Conservation (phyloP, 1,140 invertebrate species). For the Artemia franciscana region DNA sequence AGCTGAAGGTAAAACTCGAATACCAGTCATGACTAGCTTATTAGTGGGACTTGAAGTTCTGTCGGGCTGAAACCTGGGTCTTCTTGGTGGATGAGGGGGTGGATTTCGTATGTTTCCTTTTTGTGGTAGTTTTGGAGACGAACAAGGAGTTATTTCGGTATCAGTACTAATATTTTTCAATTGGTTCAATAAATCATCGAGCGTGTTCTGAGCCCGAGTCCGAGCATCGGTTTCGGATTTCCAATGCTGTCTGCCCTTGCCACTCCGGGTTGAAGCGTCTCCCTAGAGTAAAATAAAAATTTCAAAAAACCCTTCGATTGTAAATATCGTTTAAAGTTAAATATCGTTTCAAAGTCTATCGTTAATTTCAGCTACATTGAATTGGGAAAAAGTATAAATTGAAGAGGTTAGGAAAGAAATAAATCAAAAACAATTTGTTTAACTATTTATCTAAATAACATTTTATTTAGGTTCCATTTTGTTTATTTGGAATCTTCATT, state of each 20-base stretch:
- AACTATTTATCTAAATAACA: too few relatives aligned
- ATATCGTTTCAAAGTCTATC: too few relatives aligned
- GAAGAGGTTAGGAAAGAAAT: too few relatives aligned
- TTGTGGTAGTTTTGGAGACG: not conserved
- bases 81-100: not conserved
- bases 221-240: not conserved
- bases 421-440: too few relatives aligned
- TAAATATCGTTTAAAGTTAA: too few relatives aligned
- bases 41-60: not conserved
- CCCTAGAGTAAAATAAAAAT: not conserved
- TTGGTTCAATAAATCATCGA: not conserved
- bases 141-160: not conserved
- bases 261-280: not conserved
- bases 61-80: not conserved
- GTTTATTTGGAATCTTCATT: too few relatives aligned
- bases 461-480: too few relatives aligned
- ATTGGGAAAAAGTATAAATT: too few relatives aligned
- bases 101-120: not conserved
- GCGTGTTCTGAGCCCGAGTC: not conserved
- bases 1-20: not conserved
- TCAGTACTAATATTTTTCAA: not conserved
- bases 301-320: too few relatives aligned
- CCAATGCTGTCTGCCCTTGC: not conserved
- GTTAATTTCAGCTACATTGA: too few relatives aligned
- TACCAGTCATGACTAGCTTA: not conserved